Conservation (phyloP, 2,888 invertebrate species). For the Drosophila neonasuta region DNA sequence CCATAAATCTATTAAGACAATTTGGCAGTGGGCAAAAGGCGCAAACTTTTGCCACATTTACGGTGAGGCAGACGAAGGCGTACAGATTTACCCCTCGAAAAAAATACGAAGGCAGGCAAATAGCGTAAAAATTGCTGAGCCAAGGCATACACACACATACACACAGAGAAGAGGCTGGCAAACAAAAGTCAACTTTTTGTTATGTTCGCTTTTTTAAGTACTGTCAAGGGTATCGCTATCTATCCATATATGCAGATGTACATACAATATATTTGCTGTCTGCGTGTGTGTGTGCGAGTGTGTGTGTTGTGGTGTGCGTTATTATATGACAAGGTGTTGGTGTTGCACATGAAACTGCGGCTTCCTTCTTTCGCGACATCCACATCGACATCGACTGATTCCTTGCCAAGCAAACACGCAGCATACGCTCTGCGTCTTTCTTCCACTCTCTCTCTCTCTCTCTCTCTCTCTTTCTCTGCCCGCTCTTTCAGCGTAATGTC, state of each 20-base stretch:
- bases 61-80: conserved; percentile 26
- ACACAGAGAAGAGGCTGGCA: conserved; percentile 45
- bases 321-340: conserved; percentile 61
- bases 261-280: conserved; percentile 7
- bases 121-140: conserved; percentile 52
- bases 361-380: conserved; percentile 1
- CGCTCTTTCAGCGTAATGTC: background rate
- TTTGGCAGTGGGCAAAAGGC: conserved; percentile 65
- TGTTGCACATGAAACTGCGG: conserved; percentile 41
- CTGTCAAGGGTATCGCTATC: conserved; percentile 79
- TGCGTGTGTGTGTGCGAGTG: conserved; percentile 17
- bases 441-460: background rate
- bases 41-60: conserved; percentile 51
- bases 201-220: conserved; percentile 69
- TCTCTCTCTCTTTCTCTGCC: background rate
- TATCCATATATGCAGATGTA: conserved; percentile 49
- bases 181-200: conserved; percentile 71
- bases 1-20: conserved; percentile 78
- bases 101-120: conserved; percentile 51
- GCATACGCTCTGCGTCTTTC: conserved; percentile 35
- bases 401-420: conserved; percentile 49
- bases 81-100: conserved; percentile 51
- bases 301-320: conserved; percentile 32
- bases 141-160: conserved; percentile 28
- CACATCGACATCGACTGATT: conserved; percentile 29